phyloP scores from a whole-genome alignment of 2,888 invertebrate genomes.

The Prenolepis imparis region DNA sequence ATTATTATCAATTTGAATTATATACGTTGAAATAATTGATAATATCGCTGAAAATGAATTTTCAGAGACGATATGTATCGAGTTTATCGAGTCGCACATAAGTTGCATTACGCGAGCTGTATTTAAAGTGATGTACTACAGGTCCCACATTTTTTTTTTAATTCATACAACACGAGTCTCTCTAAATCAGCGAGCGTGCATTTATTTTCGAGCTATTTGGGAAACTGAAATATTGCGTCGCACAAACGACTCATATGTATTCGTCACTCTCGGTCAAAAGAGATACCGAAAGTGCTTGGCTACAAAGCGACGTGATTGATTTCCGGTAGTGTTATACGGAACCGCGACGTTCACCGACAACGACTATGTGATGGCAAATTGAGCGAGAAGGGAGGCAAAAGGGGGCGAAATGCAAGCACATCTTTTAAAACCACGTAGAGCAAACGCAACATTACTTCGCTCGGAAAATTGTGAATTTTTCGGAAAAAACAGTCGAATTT shows the following conservation, averaged over 20 bases:
- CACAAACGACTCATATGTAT: not conserved
- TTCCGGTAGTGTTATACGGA: slow-evolving; percentile 21
- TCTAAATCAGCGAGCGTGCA: not conserved
- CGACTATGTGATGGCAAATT: slow-evolving; percentile 21
- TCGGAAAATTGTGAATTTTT: not conserved
- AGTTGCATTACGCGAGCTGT: not conserved
- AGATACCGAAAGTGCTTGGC: slow-evolving; percentile 20
- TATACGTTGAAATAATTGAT: not conserved
- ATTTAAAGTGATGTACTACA: not conserved
- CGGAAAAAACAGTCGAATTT: not conserved
- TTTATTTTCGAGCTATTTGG: not conserved
- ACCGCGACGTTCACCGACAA: slow-evolving; percentile 33
- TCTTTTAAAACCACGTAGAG: slow-evolving; percentile 13
- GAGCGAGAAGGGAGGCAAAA: slow-evolving; percentile 32
- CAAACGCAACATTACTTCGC: slow-evolving; percentile 21
- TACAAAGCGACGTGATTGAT: slow-evolving; percentile 32
- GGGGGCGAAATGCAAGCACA: not conserved
- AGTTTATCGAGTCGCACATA: not conserved
- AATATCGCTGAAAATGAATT: not conserved
- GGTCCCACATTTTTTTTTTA: not conserved
- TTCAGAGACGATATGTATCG: not conserved
- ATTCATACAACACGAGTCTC: not conserved
- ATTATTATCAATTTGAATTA: slow-evolving; percentile 1
- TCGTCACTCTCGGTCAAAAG: not conserved
- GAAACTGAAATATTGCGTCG: slow-evolving; percentile 3